phyloP scores from a whole-genome alignment of 1,140 invertebrate species.

The Sycophila sp. region DNA sequence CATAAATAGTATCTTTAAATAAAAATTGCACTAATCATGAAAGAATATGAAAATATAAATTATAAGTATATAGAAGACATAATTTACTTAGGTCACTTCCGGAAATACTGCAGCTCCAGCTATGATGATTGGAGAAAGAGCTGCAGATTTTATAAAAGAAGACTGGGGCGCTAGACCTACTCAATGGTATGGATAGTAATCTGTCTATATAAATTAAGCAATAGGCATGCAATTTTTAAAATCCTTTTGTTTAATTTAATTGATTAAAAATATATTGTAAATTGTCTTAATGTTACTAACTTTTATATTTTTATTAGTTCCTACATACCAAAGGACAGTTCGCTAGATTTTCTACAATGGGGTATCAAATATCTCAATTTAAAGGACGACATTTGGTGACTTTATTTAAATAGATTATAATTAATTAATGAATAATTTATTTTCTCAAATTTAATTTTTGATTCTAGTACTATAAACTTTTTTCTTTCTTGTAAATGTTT shows the following conservation, averaged over 20 bases:
- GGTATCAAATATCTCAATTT: slow-evolving; percentile 58
- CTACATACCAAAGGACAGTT: slow-evolving; percentile 46
- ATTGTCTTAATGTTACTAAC: not conserved
- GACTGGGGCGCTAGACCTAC: slow-evolving; percentile 55
- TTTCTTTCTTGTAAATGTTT: not conserved
- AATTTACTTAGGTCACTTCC: slow-evolving; percentile 63
- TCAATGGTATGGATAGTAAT: slow-evolving; percentile 52
- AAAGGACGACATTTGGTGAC: slow-evolving; percentile 52
- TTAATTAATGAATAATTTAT: too few species aligned
- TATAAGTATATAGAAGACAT: too few species aligned
- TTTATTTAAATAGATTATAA: too few species aligned
- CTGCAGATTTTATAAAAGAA: slow-evolving; percentile 64
- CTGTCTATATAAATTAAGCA: slow-evolving; percentile 4
- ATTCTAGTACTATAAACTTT: not conserved
- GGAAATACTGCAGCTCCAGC: slow-evolving; percentile 66
- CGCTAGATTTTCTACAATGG: slow-evolving; percentile 57
- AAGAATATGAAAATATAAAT: too few species aligned
- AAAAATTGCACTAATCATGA: too few species aligned
- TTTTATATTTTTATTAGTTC: slow-evolving; percentile 47
- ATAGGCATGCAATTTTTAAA: not conserved
- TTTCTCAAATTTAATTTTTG: not conserved
- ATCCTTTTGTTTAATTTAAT: not conserved
- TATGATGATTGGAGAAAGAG: slow-evolving; percentile 72
- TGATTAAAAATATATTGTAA: slow-evolving; percentile 7
- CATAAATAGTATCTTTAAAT: too few species aligned